phyloP scores from a whole-genome alignment of 2,797 vertebrate species.

The Salarias fasciatus region DNA sequence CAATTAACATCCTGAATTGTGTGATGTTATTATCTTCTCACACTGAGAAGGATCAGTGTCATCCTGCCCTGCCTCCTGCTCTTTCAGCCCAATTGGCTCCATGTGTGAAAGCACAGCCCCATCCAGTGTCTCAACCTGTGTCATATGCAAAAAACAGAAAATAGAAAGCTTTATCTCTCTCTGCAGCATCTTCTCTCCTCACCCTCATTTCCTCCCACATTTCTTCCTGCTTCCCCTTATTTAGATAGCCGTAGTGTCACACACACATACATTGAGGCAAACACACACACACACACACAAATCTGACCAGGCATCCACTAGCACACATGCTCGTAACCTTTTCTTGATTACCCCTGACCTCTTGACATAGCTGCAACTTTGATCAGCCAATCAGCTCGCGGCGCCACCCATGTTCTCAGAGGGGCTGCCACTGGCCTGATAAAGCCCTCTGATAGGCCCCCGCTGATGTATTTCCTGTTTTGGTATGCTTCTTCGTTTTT shows the following conservation, averaged over 20 bases:
- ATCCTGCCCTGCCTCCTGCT: too few relatives aligned
- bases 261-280: conserved; percentile 9
- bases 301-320: conserved; percentile 2
- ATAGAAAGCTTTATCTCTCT: conserved; percentile 34
- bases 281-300: conserved; percentile 16
- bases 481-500: conserved; percentile 74
- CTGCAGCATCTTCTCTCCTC: conserved; percentile 51
- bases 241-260: conserved; percentile 58
- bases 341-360: conserved; percentile 75
- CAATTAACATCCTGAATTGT: too few relatives aligned
- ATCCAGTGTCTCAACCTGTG: too few relatives aligned
- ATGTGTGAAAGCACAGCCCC: too few relatives aligned
- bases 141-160: too few relatives aligned
- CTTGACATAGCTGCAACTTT: conserved; percentile 76
- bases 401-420: conserved; percentile 76
- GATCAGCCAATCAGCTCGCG: conserved; percentile 74
- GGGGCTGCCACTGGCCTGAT: conserved; percentile 73
- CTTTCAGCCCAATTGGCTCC: too few relatives aligned
- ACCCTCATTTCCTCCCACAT: conserved; percentile 64
- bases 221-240: conserved; percentile 65
- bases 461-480: conserved; percentile 84
- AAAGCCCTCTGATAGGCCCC: conserved; percentile 76
- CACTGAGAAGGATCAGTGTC: too few relatives aligned
- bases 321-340: conserved; percentile 43
- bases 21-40: too few relatives aligned